These are phyloP conservation scores for Pogonognathellus flavescens DNA, from an alignment of 1,140 invertebrate species.

Conservation along the genomic window DNA sequence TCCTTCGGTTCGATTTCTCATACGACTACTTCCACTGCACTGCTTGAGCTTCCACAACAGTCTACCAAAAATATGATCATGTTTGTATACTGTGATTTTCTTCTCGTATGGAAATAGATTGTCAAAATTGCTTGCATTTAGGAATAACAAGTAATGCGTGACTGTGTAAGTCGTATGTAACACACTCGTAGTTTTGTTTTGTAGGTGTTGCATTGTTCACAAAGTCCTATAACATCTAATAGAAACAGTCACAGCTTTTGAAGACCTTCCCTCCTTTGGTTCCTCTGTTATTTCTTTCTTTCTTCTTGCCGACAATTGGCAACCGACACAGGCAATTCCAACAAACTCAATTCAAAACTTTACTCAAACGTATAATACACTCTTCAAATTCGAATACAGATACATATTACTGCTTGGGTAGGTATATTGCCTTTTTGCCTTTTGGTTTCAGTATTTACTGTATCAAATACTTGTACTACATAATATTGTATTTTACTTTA, in stretches of 20 bases:
- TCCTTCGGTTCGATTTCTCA: no score
- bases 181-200: conserved; percentile 7
- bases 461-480: not conserved
- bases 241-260: conserved; percentile 1
- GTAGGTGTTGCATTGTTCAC: not conserved
- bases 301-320: not conserved
- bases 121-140: not conserved
- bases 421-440: no score
- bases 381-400: no score
- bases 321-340: not conserved
- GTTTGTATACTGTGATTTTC: no score
- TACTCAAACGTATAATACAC: no score
- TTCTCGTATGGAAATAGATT: not conserved
- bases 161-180: conserved; percentile 5
- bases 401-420: no score
- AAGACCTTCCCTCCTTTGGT: conserved; percentile 20
- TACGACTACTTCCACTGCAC: no score
- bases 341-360: no score
- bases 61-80: no score
- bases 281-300: conserved; percentile 35
- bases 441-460: no score
- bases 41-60: no score
- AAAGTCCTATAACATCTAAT: not conserved
- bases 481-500: no score
- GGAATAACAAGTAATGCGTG: conserved; percentile 6